A percentile compares a stretch with the other conserved stretches of the same genome.
These are phyloP conservation scores for Centruroides sculpturatus DNA, from an alignment of 1,140 invertebrate species.

Conservation along the genomic window DNA sequence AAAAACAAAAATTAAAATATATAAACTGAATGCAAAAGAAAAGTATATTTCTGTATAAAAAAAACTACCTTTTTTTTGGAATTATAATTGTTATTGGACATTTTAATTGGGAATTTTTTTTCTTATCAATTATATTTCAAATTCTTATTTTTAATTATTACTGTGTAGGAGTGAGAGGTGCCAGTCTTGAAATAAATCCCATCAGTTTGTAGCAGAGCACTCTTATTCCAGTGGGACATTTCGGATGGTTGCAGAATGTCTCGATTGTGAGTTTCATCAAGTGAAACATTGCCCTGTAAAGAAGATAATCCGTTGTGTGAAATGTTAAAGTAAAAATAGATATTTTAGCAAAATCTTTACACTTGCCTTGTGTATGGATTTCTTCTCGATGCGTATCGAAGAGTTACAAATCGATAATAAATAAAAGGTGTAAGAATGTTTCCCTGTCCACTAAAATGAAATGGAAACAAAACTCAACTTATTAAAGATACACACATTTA, in stretches of 20 bases:
- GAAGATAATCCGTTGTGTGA: too few species aligned
- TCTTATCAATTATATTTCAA: too few species aligned
- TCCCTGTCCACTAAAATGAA: constrained; percentile 54
- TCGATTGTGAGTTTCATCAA: constrained; percentile 5
- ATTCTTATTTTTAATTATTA: neutral
- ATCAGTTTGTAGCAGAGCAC: constrained; percentile 5
- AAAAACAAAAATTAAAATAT: too few species aligned
- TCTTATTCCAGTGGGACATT: neutral
- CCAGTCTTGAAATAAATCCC: constrained; percentile 3
- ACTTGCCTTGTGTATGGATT: constrained; percentile 71
- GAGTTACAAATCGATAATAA: constrained; percentile 84
- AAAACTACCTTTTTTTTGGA: too few species aligned
- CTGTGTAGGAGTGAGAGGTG: constrained; percentile 5
- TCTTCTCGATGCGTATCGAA: constrained; percentile 76
- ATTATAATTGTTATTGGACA: too few species aligned
- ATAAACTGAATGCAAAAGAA: too few species aligned
- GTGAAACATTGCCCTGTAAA: constrained; percentile 3
- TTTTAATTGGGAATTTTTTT: too few species aligned
- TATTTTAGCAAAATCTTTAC: neutral
- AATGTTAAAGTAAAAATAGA: neutral
- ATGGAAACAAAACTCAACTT: too few species aligned
- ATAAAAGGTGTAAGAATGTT: constrained; percentile 76
- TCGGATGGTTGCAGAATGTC: neutral
- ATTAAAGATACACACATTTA: too few species aligned
- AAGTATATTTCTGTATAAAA: too few species aligned